These are phyloP conservation scores for Muscidifurax raptorellus DNA, from an alignment of 1,140 invertebrate species.

Conservation along the genomic window DNA sequence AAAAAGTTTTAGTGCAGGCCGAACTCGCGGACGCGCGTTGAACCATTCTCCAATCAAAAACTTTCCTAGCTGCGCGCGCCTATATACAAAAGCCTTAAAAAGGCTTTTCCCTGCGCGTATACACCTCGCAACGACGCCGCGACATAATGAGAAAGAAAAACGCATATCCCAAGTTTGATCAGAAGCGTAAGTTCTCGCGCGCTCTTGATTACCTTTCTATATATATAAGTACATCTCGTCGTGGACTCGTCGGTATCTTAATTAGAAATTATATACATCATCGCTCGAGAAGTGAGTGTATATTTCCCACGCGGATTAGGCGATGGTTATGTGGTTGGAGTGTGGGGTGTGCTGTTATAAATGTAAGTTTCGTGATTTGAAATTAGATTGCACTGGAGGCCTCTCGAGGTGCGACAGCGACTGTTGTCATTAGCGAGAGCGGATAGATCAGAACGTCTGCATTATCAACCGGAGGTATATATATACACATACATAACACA, in stretches of 20 bases:
- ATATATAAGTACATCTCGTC: too few species aligned
- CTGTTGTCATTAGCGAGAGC: neutral
- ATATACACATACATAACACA: neutral
- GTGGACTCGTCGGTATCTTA: neutral
- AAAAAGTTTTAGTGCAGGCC: constrained; percentile 22
- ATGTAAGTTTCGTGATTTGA: neutral
- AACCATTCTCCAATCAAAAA: neutral
- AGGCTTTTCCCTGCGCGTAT: neutral
- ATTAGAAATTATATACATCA: neutral
- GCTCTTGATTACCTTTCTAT: neutral
- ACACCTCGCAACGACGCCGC: too few species aligned
- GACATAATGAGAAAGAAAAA: too few species aligned
- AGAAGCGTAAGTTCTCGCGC: too few species aligned
- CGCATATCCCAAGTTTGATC: too few species aligned
- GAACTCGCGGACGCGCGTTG: neutral
- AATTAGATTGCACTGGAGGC: neutral
- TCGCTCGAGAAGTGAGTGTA: neutral
- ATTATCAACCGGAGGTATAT: constrained; percentile 31
- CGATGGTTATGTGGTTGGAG: too few species aligned
- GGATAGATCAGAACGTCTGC: constrained; percentile 34
- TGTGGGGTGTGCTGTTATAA: neutral
- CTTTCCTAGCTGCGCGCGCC: neutral
- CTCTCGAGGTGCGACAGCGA: too few species aligned
- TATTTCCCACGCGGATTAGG: neutral
- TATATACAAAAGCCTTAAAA: neutral